Conservation (phyloP, 2,113 vertebrate genomes). For the Clarias gariepinus region DNA sequence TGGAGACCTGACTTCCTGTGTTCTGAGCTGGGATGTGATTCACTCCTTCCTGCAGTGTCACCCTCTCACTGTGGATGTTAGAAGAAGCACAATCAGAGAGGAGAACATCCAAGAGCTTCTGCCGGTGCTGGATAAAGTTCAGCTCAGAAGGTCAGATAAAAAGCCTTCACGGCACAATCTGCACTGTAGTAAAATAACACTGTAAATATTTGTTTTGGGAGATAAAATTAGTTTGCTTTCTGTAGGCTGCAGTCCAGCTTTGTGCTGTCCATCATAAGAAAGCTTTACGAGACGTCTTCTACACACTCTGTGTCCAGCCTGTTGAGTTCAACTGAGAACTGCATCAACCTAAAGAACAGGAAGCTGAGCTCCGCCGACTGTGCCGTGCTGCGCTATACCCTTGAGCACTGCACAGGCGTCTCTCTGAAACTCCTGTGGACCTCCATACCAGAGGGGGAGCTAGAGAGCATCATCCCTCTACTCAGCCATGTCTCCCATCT, state of each 20-base stretch:
- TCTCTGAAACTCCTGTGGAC: constrained; percentile 52
- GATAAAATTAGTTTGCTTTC: not conserved
- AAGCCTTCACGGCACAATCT: too few relatives aligned
- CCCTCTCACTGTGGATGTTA: constrained; percentile 48
- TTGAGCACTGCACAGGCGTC: constrained; percentile 44
- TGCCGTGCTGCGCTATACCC: constrained; percentile 41
- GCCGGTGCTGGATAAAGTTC: constrained; percentile 43
- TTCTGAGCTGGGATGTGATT: constrained; percentile 46
- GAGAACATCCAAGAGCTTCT: constrained; percentile 34
- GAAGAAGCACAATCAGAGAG: constrained; percentile 28
- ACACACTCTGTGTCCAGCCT: constrained; percentile 37
- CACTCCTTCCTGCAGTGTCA: constrained; percentile 41
- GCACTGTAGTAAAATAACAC: too few relatives aligned
- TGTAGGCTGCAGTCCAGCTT: constrained; percentile 48
- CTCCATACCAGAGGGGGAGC: constrained; percentile 52
- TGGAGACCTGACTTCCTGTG: constrained; percentile 46
- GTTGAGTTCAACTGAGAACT: constrained; percentile 46
- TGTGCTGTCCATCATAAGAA: constrained; percentile 42
- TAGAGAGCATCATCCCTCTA: constrained; percentile 42
- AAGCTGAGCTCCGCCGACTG: constrained; percentile 47
- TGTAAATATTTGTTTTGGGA: too few relatives aligned
- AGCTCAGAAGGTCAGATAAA: constrained; percentile 44
- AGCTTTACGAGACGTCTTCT: constrained; percentile 35
- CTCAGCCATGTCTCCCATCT: constrained; percentile 45
- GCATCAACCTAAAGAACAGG: constrained; percentile 49